Evolutionary conservation across 2,113 vertebrate genomes (phyloP).

Genomic region (Microtus oregoni): DNA sequence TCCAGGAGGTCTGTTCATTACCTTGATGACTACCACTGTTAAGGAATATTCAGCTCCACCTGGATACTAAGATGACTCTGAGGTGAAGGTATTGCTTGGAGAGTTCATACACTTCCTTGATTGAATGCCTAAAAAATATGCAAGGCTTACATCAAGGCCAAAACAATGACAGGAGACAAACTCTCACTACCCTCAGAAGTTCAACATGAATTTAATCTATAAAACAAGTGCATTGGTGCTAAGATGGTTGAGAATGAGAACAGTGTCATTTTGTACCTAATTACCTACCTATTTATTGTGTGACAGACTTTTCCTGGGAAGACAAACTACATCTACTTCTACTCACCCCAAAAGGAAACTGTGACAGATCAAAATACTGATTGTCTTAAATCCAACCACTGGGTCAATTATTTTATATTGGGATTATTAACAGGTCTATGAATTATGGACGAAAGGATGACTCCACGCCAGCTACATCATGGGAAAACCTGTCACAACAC

Average conservation of each 20-base stretch:
- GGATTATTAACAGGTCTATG: background rate
- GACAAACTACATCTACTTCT: background rate
- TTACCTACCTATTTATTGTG: too few relatives aligned
- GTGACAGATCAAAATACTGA: background rate
- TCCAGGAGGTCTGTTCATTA: background rate
- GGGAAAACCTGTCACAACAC: too few relatives aligned
- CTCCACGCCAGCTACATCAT: background rate
- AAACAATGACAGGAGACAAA: background rate
- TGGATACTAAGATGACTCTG: background rate
- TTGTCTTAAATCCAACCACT: background rate
- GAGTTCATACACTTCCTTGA: background rate
- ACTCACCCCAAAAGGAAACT: background rate
- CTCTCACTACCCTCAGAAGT: background rate
- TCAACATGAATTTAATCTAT: background rate
- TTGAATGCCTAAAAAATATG: background rate
- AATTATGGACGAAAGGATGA: background rate
- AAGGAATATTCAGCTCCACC: background rate
- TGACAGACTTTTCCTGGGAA: background rate
- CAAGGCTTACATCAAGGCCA: background rate
- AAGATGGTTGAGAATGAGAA: background rate
- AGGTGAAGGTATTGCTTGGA: background rate
- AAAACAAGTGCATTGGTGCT: background rate
- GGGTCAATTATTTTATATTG: background rate
- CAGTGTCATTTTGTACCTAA: background rate
- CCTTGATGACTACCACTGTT: background rate